Evolutionary conservation across 1,140 invertebrate species (phyloP).

Genomic region (Euglossa dilemma): DNA sequence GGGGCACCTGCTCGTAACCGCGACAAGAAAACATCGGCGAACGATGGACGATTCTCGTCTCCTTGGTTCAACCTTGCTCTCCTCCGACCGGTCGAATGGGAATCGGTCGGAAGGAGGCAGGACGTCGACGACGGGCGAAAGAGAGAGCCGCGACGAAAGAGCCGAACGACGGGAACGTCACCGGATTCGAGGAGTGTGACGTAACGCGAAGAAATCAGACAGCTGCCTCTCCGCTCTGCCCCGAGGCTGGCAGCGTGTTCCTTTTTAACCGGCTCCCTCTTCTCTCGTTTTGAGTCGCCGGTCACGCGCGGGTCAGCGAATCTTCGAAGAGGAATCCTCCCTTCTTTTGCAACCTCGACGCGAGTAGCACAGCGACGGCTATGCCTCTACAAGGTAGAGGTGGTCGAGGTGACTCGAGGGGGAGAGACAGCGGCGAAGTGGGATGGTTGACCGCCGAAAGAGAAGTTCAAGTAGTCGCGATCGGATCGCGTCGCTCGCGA

Average conservation of each 20-base stretch:
- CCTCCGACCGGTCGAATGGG: not conserved
- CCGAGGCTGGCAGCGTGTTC: slow-evolving; percentile 12
- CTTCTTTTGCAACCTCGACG: slow-evolving; percentile 57
- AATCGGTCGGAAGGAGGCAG: no score
- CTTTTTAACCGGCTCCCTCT: slow-evolving; percentile 52
- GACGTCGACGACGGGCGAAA: not conserved
- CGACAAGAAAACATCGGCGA: slow-evolving; percentile 45
- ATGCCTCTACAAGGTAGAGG: slow-evolving; percentile 45
- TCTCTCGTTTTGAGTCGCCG: slow-evolving; percentile 58
- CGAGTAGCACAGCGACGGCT: slow-evolving; percentile 32
- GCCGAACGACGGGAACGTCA: not conserved
- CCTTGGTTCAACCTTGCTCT: not conserved
- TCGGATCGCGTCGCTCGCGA: slow-evolving; percentile 31
- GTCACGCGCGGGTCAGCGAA: slow-evolving; percentile 69
- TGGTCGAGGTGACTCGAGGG: slow-evolving; percentile 31
- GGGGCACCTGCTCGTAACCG: slow-evolving; percentile 60
- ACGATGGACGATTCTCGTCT: slow-evolving; percentile 10
- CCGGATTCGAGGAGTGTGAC: slow-evolving; percentile 45
- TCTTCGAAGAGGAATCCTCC: slow-evolving; percentile 63
- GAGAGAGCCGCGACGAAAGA: not conserved
- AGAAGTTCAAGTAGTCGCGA: slow-evolving; percentile 57
- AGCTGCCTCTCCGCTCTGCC: not conserved
- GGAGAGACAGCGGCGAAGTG: slow-evolving; percentile 30
- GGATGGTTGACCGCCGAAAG: slow-evolving; percentile 64
- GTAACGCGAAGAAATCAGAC: slow-evolving; percentile 58